phyloP scores from a whole-genome alignment of 2,888 invertebrate species.

The Lamellibrachia satsuma region DNA sequence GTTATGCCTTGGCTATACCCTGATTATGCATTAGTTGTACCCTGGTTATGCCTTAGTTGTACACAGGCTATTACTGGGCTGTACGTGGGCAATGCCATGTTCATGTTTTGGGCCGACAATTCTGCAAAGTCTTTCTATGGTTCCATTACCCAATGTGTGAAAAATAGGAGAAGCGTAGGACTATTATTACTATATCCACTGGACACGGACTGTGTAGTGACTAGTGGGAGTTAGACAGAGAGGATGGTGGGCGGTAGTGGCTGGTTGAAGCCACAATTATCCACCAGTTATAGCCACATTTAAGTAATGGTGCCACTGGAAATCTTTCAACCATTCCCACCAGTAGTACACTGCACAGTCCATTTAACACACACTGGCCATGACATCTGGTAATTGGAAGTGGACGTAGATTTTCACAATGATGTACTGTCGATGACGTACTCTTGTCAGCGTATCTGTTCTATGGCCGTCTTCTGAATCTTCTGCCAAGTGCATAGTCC shows the following conservation, averaged over 20 bases:
- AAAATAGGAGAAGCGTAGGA: neutral
- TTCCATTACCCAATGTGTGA: neutral
- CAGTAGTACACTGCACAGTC: neutral
- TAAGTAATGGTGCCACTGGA: neutral
- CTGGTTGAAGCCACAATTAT: neutral
- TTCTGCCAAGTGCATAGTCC: neutral
- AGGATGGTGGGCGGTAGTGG: neutral
- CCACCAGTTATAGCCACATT: neutral
- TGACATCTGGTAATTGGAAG: neutral
- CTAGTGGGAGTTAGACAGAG: neutral
- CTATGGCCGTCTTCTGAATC: neutral
- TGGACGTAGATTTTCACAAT: neutral
- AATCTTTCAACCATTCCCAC: neutral
- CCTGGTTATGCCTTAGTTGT: neutral
- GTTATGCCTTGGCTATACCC: neutral
- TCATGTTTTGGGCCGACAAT: neutral
- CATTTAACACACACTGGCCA: neutral
- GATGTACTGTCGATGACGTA: neutral
- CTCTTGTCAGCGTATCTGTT: neutral
- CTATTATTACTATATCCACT: neutral
- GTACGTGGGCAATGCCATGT: neutral
- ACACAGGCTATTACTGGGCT: neutral
- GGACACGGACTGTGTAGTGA: neutral
- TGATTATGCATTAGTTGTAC: neutral
- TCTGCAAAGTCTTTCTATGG: neutral